phyloP scores from a whole-genome alignment of 2,888 invertebrate genomes.

The Gymnosoma rotundatum region DNA sequence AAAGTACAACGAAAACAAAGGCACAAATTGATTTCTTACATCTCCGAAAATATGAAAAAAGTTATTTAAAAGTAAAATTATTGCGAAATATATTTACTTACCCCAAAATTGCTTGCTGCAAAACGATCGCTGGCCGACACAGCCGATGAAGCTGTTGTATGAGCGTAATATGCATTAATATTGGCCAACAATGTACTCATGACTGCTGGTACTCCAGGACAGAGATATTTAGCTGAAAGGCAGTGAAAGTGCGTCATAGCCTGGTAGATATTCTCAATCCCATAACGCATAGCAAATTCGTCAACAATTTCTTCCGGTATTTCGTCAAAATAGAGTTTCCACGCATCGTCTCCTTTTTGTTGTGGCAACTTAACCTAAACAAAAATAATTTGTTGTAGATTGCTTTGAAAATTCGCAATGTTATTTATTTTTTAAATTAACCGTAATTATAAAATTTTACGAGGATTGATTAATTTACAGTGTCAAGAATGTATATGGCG shows the following conservation, averaged over 20 bases:
- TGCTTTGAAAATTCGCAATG: too few species aligned
- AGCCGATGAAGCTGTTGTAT: slow-evolving; percentile 98
- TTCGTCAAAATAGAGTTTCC: slow-evolving; percentile 99
- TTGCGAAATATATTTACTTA: slow-evolving; percentile 83
- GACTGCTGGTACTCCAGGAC: slow-evolving; percentile 99
- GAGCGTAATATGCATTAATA: slow-evolving; percentile 99
- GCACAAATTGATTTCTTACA: too few species aligned
- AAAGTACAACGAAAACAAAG: too few species aligned
- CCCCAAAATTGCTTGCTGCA: slow-evolving; percentile 99
- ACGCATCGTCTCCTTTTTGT: slow-evolving; percentile 98
- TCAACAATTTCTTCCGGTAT: slow-evolving; percentile 99
- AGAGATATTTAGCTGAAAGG: slow-evolving; percentile 98
- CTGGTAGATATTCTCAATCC: slow-evolving; percentile 99
- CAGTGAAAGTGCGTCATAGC: slow-evolving; percentile 95
- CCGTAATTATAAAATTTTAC: too few species aligned
- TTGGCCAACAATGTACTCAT: slow-evolving; percentile 99
- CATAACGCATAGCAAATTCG: slow-evolving; percentile 99
- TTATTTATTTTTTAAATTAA: too few species aligned
- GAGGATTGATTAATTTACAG: too few species aligned
- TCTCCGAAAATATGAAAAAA: too few species aligned
- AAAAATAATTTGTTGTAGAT: not conserved
- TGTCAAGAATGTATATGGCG: too few species aligned
- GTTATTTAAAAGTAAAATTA: too few species aligned
- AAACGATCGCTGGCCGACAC: slow-evolving; percentile 99
- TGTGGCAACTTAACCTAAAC: slow-evolving; percentile 89